phyloP scores from a whole-genome alignment of 64 coral and sea anemone species.

The Pocillopora damicornis region DNA sequence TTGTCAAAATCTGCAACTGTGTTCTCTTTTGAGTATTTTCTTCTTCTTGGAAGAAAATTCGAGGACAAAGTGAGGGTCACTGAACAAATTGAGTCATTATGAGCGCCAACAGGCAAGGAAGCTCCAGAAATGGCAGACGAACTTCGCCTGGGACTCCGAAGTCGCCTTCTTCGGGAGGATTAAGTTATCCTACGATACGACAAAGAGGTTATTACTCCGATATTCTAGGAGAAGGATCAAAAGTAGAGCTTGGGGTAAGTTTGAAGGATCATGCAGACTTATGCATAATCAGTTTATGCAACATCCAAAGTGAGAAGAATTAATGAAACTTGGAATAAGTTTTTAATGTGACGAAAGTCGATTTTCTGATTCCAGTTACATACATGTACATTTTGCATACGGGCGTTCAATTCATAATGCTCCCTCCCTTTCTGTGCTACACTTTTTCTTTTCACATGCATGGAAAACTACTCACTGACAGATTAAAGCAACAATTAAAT shows the following conservation, averaged over 20 bases:
- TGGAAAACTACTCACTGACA: too few species aligned
- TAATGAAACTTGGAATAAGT: not conserved
- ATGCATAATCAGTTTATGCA: not conserved
- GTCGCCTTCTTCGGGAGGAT: conserved; percentile 67
- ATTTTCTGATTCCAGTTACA: too few species aligned
- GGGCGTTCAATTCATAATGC: too few species aligned
- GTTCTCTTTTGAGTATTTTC: not conserved
- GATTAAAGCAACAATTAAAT: too few species aligned
- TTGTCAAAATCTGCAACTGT: not conserved
- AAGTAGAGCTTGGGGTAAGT: conserved; percentile 77
- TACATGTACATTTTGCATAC: too few species aligned
- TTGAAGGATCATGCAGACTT: not conserved
- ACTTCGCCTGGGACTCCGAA: conserved; percentile 56
- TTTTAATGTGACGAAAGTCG: not conserved
- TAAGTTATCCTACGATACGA: conserved; percentile 78
- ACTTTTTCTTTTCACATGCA: too few species aligned
- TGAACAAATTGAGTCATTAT: not conserved
- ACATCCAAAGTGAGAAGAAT: not conserved
- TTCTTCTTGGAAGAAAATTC: not conserved
- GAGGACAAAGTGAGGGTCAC: not conserved
- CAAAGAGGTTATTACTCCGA: conserved; percentile 98
- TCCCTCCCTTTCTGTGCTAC: too few species aligned
- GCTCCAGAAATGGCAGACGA: conserved; percentile 30
- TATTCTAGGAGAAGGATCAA: conserved; percentile 81
- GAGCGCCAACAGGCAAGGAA: conserved; percentile 16